These are phyloP conservation scores for Ectemnius continuus DNA, from an alignment of 2,888 invertebrate species.

Conservation along the genomic window DNA sequence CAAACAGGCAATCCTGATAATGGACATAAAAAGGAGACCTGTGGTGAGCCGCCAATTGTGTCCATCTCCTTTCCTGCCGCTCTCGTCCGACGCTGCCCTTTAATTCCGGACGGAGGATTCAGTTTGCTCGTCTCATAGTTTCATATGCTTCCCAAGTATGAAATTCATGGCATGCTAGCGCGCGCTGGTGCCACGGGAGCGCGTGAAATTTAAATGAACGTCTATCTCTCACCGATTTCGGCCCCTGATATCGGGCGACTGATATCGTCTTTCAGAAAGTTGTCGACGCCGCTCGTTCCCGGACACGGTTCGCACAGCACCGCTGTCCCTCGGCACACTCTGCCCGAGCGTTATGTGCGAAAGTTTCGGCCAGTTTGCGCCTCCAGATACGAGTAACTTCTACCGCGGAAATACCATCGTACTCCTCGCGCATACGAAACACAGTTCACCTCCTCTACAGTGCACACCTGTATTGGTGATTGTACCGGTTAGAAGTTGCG, in stretches of 20 bases:
- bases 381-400: constrained; percentile 17
- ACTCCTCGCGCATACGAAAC: constrained; percentile 8
- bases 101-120: constrained; percentile 17
- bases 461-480: background rate
- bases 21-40: constrained; percentile 35
- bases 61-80: constrained; percentile 7
- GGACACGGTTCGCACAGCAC: background rate
- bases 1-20: constrained; percentile 49
- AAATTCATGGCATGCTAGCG: constrained; percentile 31
- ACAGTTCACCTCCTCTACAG: constrained; percentile 1
- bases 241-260: too few relatives aligned
- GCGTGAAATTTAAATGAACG: constrained; percentile 40
- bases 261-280: constrained; percentile 24
- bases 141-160: background rate
- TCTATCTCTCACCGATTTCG: constrained; percentile 16
- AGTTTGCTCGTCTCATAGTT: background rate
- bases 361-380: constrained; percentile 24
- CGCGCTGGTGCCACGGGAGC: constrained; percentile 12
- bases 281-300: constrained; percentile 24
- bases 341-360: constrained; percentile 25
- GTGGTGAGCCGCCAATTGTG: background rate
- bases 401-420: constrained; percentile 27
- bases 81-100: constrained; percentile 4
- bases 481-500: background rate
- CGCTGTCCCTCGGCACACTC: constrained; percentile 25